Evolutionary conservation across 2,888 invertebrate genomes (phyloP).

Genomic region (Torymus aiolomorphi): DNA sequence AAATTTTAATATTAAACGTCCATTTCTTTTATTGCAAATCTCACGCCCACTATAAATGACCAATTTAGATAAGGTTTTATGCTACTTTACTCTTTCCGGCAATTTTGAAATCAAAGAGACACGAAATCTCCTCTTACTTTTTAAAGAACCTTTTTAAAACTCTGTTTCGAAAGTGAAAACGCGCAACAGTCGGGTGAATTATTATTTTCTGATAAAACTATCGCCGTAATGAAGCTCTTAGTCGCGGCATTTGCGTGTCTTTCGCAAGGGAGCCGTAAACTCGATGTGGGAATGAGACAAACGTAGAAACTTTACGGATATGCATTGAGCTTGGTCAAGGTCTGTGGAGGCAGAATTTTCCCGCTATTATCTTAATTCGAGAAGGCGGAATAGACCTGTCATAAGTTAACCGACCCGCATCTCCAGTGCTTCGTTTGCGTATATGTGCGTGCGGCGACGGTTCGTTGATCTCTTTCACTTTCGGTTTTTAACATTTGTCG

Average conservation of each 20-base stretch:
- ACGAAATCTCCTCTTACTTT: too few species aligned
- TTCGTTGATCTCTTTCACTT: constrained; percentile 39
- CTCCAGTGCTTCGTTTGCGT: constrained; percentile 11
- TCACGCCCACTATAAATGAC: too few species aligned
- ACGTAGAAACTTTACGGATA: not conserved
- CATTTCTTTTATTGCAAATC: too few species aligned
- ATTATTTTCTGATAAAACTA: constrained; percentile 11
- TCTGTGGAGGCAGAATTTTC: constrained; percentile 40
- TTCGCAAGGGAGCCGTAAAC: constrained; percentile 6
- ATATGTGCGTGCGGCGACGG: not conserved
- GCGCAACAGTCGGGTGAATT: not conserved
- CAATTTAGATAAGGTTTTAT: too few species aligned
- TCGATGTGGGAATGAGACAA: not conserved
- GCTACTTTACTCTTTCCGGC: too few species aligned
- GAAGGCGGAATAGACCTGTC: constrained; percentile 9
- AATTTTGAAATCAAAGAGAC: too few species aligned
- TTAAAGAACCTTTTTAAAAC: not conserved
- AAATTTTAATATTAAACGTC: too few species aligned
- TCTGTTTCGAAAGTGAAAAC: constrained; percentile 33
- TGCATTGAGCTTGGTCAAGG: constrained; percentile 27
- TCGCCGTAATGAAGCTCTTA: constrained; percentile 20
- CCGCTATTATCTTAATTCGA: constrained; percentile 37
- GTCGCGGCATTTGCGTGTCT: constrained; percentile 31
- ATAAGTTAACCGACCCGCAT: constrained; percentile 34
- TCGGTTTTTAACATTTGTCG: constrained; percentile 22